Conservation (phyloP, 2,797 vertebrate species). For the Falco naumanni region DNA sequence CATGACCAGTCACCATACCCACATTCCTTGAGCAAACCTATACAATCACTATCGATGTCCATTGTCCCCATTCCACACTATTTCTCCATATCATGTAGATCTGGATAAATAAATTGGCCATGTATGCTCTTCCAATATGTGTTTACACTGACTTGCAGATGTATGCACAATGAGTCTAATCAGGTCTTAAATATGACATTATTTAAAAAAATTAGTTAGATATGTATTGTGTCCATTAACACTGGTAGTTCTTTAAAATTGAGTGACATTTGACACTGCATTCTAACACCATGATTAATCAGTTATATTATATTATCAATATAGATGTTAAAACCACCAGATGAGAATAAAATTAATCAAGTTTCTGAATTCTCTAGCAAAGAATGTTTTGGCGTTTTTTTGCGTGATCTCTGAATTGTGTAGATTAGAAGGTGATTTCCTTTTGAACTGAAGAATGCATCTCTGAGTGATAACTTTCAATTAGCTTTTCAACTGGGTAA, state of each 20-base stretch:
- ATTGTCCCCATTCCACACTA: too few relatives aligned
- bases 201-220: not conserved
- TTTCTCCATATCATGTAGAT: not conserved
- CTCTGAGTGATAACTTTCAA: not conserved
- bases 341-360: not conserved
- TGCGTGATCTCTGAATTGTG: not conserved
- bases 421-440: not conserved
- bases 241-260: not conserved
- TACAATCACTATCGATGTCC: too few relatives aligned
- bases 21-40: too few relatives aligned
- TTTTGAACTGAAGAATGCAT: not conserved
- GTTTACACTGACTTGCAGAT: not conserved
- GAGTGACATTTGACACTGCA: not conserved
- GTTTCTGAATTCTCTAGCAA: not conserved
- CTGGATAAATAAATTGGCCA: not conserved
- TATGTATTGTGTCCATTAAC: not conserved
- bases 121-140: not conserved
- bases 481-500: not conserved
- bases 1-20: too few relatives aligned
- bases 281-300: not conserved
- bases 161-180: not conserved
- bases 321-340: not conserved
- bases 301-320: not conserved
- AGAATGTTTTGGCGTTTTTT: not conserved
- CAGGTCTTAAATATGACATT: not conserved